These are phyloP conservation scores for Ochotona curzoniae DNA, from an alignment of 2,113 vertebrate genomes.

Conservation along the genomic window DNA sequence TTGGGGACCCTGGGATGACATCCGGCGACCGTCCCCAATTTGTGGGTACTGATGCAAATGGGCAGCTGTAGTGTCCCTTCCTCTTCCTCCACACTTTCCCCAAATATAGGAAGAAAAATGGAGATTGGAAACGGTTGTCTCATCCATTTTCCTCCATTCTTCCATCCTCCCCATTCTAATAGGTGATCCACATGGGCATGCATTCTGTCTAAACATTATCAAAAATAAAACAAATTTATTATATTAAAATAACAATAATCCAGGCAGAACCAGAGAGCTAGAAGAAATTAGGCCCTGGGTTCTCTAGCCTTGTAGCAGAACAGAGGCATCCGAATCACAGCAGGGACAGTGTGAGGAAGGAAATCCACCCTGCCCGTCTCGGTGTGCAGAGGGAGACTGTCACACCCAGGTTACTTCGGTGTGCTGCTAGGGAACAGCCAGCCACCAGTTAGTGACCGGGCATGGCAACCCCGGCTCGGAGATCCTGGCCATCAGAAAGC, in stretches of 20 bases:
- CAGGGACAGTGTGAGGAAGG: background rate
- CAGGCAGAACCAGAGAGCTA: background rate
- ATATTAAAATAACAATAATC: background rate
- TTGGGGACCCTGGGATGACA: too few relatives aligned
- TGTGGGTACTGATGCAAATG: too few relatives aligned
- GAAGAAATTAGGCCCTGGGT: background rate
- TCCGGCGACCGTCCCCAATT: too few relatives aligned
- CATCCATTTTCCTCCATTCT: too few relatives aligned
- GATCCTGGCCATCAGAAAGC: background rate
- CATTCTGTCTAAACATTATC: too few relatives aligned
- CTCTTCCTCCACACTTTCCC: too few relatives aligned
- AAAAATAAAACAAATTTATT: too few relatives aligned
- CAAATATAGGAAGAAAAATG: too few relatives aligned
- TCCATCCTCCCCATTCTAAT: too few relatives aligned
- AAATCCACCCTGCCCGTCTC: accelerated
- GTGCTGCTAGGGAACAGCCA: background rate
- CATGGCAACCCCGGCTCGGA: background rate
- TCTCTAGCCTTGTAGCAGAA: background rate
- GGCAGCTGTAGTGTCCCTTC: too few relatives aligned
- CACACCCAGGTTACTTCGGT: accelerated
- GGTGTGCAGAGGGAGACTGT: background rate
- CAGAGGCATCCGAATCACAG: background rate
- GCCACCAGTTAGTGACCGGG: background rate
- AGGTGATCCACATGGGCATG: too few relatives aligned
- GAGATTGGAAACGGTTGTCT: too few relatives aligned